phyloP scores from a whole-genome alignment of 2,113 vertebrate species.

The Chaetops frenatus region DNA sequence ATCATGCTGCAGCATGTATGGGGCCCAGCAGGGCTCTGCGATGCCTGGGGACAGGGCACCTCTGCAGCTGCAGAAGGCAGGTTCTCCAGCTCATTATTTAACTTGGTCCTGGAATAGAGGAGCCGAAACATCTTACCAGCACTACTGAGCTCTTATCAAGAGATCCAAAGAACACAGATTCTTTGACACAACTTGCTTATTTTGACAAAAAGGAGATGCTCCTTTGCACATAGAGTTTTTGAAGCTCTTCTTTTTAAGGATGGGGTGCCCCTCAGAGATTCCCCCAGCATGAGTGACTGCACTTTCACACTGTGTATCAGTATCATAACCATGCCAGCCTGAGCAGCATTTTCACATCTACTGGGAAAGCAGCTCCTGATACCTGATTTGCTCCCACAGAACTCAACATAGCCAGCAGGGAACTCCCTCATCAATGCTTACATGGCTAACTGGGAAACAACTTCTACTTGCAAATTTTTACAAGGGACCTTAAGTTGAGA shows the following conservation, averaged over 20 bases:
- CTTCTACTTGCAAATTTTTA: not conserved
- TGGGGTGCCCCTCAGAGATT: not conserved
- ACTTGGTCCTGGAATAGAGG: not conserved
- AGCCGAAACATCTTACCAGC: not conserved
- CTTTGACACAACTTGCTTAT: not conserved
- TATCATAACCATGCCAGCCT: not conserved
- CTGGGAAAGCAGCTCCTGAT: not conserved
- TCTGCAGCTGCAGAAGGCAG: not conserved
- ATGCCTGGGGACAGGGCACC: not conserved
- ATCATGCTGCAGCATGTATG: constrained; percentile 29
- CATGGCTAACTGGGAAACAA: not conserved
- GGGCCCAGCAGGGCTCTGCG: not conserved
- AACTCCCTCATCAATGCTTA: not conserved
- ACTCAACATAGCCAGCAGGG: too few relatives aligned
- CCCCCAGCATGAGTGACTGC: accelerated
- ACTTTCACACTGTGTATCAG: not conserved
- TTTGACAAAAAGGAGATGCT: not conserved
- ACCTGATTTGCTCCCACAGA: not conserved
- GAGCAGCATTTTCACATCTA: not conserved
- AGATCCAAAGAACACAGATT: not conserved
- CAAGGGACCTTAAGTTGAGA: not conserved
- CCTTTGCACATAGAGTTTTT: not conserved
- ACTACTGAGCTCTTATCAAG: constrained; percentile 12
- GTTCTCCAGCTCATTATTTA: constrained; percentile 33
- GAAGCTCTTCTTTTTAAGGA: not conserved